Percentiles rank a stretch among this genome's conserved stretches.
phyloP scores from a whole-genome alignment of 2,797 vertebrate genomes.

The Acanthurus tractus region DNA sequence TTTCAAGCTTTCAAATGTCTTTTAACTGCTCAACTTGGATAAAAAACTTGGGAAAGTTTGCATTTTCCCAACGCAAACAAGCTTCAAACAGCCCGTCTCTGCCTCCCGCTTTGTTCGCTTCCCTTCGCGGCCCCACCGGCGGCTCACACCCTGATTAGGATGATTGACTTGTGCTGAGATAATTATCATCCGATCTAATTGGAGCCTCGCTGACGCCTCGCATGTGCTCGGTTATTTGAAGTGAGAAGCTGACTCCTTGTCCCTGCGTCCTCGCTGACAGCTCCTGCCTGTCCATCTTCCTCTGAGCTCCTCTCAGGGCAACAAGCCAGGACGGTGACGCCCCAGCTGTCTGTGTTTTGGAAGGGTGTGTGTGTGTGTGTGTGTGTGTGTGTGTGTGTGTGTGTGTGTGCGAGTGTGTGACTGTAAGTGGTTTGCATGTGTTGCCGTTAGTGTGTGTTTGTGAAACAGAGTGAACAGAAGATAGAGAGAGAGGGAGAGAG shows the following conservation, averaged over 20 bases:
- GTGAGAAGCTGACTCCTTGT: slow-evolving; percentile 51
- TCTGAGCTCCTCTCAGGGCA: slow-evolving; percentile 29
- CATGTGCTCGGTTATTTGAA: slow-evolving; percentile 67
- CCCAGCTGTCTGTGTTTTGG: slow-evolving; percentile 41
- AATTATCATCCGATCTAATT: slow-evolving; percentile 72
- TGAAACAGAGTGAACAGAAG: slow-evolving; percentile 28
- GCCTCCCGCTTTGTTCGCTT: slow-evolving; percentile 1
- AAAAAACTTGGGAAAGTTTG: background rate
- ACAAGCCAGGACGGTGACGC: slow-evolving; percentile 36
- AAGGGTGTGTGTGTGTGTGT: background rate
- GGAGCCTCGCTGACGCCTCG: slow-evolving; percentile 54
- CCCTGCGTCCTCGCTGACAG: slow-evolving; percentile 54
- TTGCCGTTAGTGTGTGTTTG: slow-evolving; percentile 28
- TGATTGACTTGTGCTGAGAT: slow-evolving; percentile 58
- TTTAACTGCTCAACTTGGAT: no score
- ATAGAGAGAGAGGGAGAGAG: background rate
- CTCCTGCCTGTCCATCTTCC: slow-evolving; percentile 64
- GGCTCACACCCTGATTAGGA: slow-evolving; percentile 51
- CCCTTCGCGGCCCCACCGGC: background rate
- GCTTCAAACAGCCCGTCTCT: background rate
- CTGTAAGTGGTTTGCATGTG: slow-evolving; percentile 17
- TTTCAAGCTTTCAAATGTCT: no score
- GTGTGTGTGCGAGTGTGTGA: background rate
- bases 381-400: background rate
- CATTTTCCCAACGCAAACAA: background rate